phyloP scores from a whole-genome alignment of 1,140 invertebrate genomes.

The Wiebesia pumilae region DNA sequence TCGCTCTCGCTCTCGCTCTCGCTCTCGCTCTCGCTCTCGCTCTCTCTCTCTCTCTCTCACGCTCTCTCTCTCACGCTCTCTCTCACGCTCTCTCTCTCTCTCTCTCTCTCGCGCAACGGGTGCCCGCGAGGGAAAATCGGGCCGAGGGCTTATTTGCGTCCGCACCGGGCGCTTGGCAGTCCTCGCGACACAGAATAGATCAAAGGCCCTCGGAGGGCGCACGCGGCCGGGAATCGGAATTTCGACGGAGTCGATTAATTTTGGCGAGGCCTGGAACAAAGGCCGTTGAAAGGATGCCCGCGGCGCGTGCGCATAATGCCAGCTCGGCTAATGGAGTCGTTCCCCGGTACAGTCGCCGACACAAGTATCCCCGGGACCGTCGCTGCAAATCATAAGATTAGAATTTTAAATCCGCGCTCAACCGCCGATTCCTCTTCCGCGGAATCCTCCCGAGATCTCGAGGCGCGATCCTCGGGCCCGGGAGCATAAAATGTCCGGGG shows the following conservation, averaged over 20 bases:
- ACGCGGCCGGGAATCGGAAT: conserved; percentile 3
- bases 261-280: conserved; percentile 8
- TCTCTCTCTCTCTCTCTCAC: no score
- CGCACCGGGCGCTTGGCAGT: neutral
- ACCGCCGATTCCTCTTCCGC: conserved; percentile 4
- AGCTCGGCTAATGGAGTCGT: conserved; percentile 73
- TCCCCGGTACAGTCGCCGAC: conserved; percentile 64
- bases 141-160: conserved; percentile 34
- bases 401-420: conserved; percentile 71
- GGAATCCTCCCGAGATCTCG: conserved; percentile 66
- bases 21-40: no score
- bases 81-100: no score
- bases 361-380: conserved; percentile 56
- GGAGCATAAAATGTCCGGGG: neutral
- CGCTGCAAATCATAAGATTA: conserved; percentile 75
- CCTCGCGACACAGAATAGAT: conserved; percentile 14
- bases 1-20: neutral
- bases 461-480: conserved; percentile 64
- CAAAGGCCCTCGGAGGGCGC: neutral
- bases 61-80: no score
- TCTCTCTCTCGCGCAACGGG: no score
- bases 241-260: conserved; percentile 26
- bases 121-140: conserved; percentile 19
- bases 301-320: neutral
- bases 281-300: neutral